Evolutionary conservation across 2,797 vertebrate species (phyloP).

Genomic region (Hemibagrus guttatus): DNA sequence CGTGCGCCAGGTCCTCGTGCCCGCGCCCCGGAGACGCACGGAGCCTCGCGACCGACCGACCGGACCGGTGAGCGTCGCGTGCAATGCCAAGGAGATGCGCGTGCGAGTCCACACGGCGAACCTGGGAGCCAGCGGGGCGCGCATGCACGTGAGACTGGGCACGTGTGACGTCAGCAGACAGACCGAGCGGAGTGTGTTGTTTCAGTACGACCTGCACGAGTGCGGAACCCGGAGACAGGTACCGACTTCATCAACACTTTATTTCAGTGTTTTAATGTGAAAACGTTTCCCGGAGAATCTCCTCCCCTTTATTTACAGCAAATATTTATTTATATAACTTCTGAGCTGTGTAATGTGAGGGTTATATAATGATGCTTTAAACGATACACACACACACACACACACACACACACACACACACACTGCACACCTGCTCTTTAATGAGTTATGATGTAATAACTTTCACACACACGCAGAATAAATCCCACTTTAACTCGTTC

Average conservation of each 20-base stretch:
- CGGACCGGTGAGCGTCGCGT: slow-evolving; percentile 54
- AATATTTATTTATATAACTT: too few relatives aligned
- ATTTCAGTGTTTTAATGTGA: too few relatives aligned
- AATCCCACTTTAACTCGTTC: too few relatives aligned
- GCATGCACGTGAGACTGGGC: slow-evolving; percentile 63
- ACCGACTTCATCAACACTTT: slow-evolving; percentile 13
- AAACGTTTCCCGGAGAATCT: too few relatives aligned
- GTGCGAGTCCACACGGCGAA: slow-evolving; percentile 63
- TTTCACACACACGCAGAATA: too few relatives aligned
- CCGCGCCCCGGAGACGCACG: slow-evolving; percentile 49
- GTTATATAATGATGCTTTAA: too few relatives aligned
- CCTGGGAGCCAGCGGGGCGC: slow-evolving; percentile 28
- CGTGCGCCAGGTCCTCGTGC: slow-evolving; percentile 61
- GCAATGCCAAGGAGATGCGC: slow-evolving; percentile 59
- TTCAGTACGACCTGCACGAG: slow-evolving; percentile 60
- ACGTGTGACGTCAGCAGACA: slow-evolving; percentile 60
- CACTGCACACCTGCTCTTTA: too few relatives aligned
- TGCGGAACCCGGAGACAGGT: slow-evolving; percentile 64
- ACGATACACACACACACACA: too few relatives aligned
- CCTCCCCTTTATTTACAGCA: too few relatives aligned
- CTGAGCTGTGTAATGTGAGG: too few relatives aligned
- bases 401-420: too few relatives aligned
- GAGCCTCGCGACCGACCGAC: background rate
- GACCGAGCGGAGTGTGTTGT: slow-evolving; percentile 58
- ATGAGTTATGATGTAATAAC: too few relatives aligned